These are phyloP conservation scores for Campylomormyrus numenius DNA, from an alignment of 2,113 vertebrate species.

Conservation along the genomic window DNA sequence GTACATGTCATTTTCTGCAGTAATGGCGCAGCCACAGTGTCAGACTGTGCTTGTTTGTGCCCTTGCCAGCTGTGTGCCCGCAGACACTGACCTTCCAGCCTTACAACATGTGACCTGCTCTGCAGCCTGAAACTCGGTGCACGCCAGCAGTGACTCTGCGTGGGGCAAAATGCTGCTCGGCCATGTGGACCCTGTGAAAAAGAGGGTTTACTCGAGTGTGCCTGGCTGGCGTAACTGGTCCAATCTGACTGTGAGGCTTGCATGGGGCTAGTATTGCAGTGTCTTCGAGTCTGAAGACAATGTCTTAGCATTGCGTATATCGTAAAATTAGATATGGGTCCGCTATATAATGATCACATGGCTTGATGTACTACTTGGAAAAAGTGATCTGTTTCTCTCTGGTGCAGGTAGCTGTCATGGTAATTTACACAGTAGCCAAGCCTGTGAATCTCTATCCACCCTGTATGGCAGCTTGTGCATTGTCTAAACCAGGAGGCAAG, in stretches of 20 bases:
- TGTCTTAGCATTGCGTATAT: background rate
- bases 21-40: background rate
- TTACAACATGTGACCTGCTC: slow-evolving; percentile 66
- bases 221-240: background rate
- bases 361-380: background rate
- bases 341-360: background rate
- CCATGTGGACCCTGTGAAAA: background rate
- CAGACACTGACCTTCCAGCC: slow-evolving; percentile 66
- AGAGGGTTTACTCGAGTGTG: background rate
- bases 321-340: background rate
- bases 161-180: background rate
- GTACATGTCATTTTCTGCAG: background rate
- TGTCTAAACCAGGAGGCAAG: background rate
- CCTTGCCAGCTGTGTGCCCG: slow-evolving; percentile 56
- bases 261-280: background rate
- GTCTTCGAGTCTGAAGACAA: background rate
- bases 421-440: background rate
- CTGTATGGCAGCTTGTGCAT: background rate
- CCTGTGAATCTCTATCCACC: background rate
- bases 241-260: background rate
- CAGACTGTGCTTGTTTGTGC: slow-evolving; percentile 41
- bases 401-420: background rate
- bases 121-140: slow-evolving; percentile 57
- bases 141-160: slow-evolving; percentile 52
- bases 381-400: background rate